phyloP scores from a whole-genome alignment of 2,797 vertebrate genomes.

The Octomys mimax region DNA sequence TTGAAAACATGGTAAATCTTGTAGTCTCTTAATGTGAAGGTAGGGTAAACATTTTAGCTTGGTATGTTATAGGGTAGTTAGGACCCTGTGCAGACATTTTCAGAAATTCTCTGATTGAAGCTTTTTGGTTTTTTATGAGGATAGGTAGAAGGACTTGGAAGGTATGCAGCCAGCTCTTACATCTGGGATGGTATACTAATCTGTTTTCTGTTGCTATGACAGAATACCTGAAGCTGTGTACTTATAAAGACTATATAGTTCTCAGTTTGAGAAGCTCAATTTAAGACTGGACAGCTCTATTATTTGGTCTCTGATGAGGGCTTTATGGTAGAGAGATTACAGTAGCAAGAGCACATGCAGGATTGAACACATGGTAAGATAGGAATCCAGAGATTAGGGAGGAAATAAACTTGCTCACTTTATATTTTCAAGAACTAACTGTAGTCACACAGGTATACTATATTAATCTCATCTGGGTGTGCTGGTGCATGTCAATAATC shows the following conservation, averaged over 20 bases:
- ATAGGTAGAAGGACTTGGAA: neutral
- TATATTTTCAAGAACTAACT: neutral
- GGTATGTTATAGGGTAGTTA: neutral
- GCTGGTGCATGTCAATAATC: neutral
- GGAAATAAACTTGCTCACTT: neutral
- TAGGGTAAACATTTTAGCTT: neutral
- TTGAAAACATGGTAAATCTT: constrained; percentile 33
- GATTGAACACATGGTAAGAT: neutral
- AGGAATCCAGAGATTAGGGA: neutral
- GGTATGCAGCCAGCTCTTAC: neutral
- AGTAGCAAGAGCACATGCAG: neutral
- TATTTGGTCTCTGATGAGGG: neutral
- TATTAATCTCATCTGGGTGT: neutral
- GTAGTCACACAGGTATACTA: neutral
- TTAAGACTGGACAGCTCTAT: neutral
- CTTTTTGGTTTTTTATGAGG: neutral
- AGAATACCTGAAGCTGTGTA: neutral
- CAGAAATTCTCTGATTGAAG: neutral
- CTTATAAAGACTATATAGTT: neutral
- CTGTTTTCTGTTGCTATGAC: neutral
- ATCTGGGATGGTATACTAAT: neutral
- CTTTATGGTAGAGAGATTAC: neutral
- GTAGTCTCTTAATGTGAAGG: neutral
- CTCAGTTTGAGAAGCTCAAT: neutral
- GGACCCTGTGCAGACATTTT: neutral